Conservation (phyloP, 1,140 invertebrate species). For the Meloidogyne exigua region DNA sequence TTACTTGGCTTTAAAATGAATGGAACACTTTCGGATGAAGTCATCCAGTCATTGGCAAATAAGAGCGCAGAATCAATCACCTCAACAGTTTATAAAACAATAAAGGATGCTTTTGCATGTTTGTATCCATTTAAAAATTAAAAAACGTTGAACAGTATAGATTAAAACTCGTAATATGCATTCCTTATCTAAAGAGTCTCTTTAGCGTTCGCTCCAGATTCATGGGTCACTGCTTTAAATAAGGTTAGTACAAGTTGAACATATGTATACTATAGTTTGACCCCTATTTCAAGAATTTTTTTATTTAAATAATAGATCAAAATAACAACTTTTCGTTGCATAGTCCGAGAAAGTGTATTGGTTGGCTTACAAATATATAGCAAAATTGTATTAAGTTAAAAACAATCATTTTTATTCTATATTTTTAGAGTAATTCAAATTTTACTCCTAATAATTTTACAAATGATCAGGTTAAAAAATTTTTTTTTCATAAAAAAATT, state of each 20-base stretch:
- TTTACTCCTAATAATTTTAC: not conserved
- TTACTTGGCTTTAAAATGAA: not conserved
- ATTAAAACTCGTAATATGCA: not conserved
- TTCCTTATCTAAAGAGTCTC: not conserved
- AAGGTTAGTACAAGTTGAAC: not conserved
- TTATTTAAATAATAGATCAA: not conserved
- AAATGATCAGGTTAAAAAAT: not conserved
- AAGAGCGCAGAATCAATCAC: not conserved
- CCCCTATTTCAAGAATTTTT: too few relatives aligned
- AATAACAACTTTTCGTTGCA: not conserved
- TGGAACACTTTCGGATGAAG: not conserved
- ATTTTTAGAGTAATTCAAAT: not conserved
- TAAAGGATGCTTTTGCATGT: not conserved
- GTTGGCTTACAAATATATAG: not conserved
- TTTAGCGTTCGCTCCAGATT: not conserved
- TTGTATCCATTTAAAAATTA: not conserved
- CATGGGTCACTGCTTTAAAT: not conserved
- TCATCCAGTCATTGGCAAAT: not conserved
- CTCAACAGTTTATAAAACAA: not conserved
- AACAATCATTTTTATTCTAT: too few relatives aligned
- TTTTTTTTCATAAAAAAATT: not conserved
- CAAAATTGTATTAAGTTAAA: not conserved
- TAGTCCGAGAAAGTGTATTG: not conserved
- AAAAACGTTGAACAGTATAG: not conserved
- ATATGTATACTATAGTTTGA: too few relatives aligned